Percentiles rank a stretch among this genome's conserved stretches.
Conservation (phyloP, 2,113 vertebrate species). For the Podiceps cristatus region DNA sequence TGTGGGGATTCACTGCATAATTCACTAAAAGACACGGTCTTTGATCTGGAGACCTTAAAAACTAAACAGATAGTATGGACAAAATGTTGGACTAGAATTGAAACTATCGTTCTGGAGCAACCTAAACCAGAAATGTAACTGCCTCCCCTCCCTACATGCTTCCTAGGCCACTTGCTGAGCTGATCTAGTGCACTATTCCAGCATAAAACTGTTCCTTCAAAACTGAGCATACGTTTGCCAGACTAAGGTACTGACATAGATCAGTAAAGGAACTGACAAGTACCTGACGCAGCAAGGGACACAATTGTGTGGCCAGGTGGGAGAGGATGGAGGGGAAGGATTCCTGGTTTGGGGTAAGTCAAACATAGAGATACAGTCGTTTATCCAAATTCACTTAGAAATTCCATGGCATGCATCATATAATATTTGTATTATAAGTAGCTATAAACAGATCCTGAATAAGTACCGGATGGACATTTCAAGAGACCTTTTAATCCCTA, state of each 20-base stretch:
- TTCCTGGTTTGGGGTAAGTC: background rate
- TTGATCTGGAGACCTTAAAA: background rate
- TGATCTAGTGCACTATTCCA: background rate
- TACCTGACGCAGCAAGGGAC: background rate
- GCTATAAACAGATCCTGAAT: background rate
- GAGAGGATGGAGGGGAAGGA: background rate
- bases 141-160: background rate
- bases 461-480: background rate
- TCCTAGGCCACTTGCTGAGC: background rate
- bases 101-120: background rate
- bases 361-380: background rate
- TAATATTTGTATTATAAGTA: background rate
- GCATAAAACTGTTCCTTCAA: background rate
- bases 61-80: background rate
- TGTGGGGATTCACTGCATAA: background rate
- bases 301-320: background rate
- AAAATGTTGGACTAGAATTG: background rate
- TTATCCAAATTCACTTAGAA: background rate
- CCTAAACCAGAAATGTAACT: background rate
- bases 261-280: background rate
- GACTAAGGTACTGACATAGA: background rate
- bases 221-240: background rate
- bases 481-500: background rate
- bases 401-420: background rate
- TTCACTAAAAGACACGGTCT: background rate